Evolutionary conservation across 2,888 invertebrate species (phyloP), one percentile per base, ranked within the genome.

Genomic region (Ochropleura leucogaster): DNA sequence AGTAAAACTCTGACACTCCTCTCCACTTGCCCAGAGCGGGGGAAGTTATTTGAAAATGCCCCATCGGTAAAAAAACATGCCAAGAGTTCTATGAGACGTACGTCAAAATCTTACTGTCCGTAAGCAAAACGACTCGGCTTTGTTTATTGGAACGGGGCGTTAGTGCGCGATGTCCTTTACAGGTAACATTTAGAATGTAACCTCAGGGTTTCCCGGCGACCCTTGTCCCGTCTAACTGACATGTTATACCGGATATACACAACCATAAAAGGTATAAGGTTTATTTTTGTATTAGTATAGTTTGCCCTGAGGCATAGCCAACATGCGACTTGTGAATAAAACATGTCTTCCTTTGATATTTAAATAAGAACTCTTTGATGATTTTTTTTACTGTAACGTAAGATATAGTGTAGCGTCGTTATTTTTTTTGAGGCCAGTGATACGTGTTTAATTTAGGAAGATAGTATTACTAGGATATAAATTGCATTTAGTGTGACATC

Each of bases 161-260:
- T n/a, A 9, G 53, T n/a, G 9, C 51, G 10, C n/a, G 9, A 4
- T 1, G 14, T 57, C 20, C 20, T 1, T 53, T 55, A 47, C 47
- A 55, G n/a, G 47, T 53, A 55, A 40, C 9, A 40, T 60, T 65
- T 20, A 20, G 51, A 47, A 66, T 20, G 14, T 55, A 9, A 53
- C 60, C 66, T 57, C 55, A 42, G 55, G 66, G 20, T 47, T 59
- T 53, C 42, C 12, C 60, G 49, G 12, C 9, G 49, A 79, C 79
- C 72, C 63, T 79, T 51, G n/a, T 78, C 66, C 12, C 12, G 6
- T 63, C 40, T 7, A 57, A 30, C 46, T 53, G 72, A 67, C 79
- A 47, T 51, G 63, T 57, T 57, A 46, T 44, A n/a, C 40, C 55
- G 10, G 18, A 63, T 14, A 60, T 18, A 49, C 3, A 20, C 14